These are phyloP conservation scores for Lucilia sericata DNA, from an alignment of 1,140 invertebrate species.

Conservation along the genomic window DNA sequence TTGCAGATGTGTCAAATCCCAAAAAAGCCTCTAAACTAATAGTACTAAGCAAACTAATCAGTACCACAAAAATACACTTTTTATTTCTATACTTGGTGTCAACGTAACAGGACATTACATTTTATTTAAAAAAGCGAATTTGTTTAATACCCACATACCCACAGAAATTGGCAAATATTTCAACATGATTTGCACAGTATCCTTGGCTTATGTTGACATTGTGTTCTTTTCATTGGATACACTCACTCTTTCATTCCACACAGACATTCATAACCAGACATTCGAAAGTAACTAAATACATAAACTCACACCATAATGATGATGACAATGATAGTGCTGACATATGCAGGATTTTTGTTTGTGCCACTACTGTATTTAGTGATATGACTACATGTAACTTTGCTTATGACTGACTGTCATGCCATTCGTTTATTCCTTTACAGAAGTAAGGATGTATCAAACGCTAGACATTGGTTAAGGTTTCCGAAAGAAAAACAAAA, in stretches of 20 bases:
- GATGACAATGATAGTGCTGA: conserved; percentile 30
- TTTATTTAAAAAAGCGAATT: too few relatives aligned
- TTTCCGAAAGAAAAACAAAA: neutral
- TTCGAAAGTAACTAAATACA: neutral
- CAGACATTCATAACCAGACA: neutral
- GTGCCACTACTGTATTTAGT: neutral
- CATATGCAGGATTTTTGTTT: conserved; percentile 30
- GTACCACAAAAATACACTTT: conserved; percentile 47
- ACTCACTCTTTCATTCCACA: neutral
- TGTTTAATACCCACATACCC: too few relatives aligned
- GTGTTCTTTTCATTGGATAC: conserved; percentile 15
- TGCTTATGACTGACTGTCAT: too few relatives aligned
- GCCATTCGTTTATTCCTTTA: too few relatives aligned
- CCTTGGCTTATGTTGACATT: conserved; percentile 26
- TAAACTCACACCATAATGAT: neutral
- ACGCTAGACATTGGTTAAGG: conserved; percentile 23
- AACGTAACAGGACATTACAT: neutral
- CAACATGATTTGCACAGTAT: conserved; percentile 12
- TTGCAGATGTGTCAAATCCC: neutral
- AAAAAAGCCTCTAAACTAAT: neutral
- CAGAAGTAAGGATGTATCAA: neutral
- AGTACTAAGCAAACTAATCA: conserved; percentile 47
- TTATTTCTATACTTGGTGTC: neutral
- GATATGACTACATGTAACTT: too few relatives aligned
- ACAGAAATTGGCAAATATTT: neutral